These are phyloP conservation scores for Drosophila kurseongensis DNA, from an alignment of 1,140 invertebrate species.

Conservation along the genomic window DNA sequence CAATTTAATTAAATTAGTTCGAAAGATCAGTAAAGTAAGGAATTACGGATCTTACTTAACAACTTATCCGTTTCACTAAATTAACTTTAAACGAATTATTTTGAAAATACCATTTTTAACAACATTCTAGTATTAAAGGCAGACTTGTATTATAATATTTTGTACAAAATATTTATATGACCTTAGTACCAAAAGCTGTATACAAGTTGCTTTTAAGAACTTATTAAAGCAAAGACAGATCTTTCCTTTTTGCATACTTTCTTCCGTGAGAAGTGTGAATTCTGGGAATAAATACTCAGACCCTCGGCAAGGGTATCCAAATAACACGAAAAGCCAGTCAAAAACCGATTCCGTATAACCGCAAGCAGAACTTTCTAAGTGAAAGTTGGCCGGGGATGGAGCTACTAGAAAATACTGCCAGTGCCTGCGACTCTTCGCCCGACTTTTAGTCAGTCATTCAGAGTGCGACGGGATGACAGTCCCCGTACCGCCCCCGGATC, in stretches of 20 bases:
- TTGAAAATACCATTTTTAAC: too few relatives aligned
- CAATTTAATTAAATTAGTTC: too few relatives aligned
- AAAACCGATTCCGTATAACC: conserved; percentile 55
- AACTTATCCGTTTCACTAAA: too few relatives aligned
- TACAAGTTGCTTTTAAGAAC: not conserved
- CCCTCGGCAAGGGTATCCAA: conserved; percentile 36
- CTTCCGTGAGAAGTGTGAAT: conserved; percentile 2
- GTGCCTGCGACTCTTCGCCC: conserved; percentile 16
- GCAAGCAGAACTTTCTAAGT: conserved; percentile 82
- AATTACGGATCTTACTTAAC: too few relatives aligned
- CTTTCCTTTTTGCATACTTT: not conserved
- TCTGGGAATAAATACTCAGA: not conserved
- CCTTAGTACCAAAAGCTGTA: too few relatives aligned
- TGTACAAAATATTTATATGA: too few relatives aligned
- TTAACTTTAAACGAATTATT: too few relatives aligned
- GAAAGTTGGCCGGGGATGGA: conserved; percentile 67
- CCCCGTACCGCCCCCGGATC: conserved; percentile 12
- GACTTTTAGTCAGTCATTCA: conserved; percentile 53
- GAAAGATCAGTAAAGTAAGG: too few relatives aligned
- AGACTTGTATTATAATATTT: too few relatives aligned
- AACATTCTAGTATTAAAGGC: too few relatives aligned
- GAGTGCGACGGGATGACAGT: conserved; percentile 34
- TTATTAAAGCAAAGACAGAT: not conserved
- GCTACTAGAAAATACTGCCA: conserved; percentile 76
- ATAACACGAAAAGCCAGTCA: conserved; percentile 29